These are phyloP conservation scores for Sebastes trivittatus DNA, from an alignment of 2,797 vertebrate genomes.

Conservation along the genomic window DNA sequence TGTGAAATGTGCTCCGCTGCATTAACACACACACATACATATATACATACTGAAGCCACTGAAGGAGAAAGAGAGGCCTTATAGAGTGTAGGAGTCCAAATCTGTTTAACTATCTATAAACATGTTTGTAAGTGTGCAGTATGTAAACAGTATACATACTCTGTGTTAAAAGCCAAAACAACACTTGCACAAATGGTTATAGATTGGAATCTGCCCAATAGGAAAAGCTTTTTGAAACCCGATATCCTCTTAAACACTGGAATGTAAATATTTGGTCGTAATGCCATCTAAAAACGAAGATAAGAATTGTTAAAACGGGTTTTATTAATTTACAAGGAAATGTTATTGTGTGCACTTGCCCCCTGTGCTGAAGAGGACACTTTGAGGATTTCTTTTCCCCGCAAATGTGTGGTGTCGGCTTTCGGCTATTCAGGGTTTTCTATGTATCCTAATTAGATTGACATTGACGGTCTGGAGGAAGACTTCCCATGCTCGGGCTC, in stretches of 20 bases:
- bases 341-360: slow-evolving; percentile 84
- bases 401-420: slow-evolving; percentile 90
- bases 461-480: slow-evolving; percentile 89
- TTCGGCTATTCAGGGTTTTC: slow-evolving; percentile 86
- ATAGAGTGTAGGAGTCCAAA: neutral
- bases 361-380: slow-evolving; percentile 86
- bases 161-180: slow-evolving; percentile 70
- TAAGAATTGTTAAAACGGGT: slow-evolving; percentile 91
- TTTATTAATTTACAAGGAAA: slow-evolving; percentile 93
- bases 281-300: slow-evolving; percentile 88
- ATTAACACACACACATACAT: neutral
- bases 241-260: slow-evolving; percentile 91
- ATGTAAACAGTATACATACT: neutral
- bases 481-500: slow-evolving; percentile 84
- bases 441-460: slow-evolving; percentile 91
- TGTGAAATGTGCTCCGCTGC: neutral
- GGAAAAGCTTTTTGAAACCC: slow-evolving; percentile 90
- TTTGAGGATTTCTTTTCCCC: slow-evolving; percentile 86
- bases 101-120: neutral
- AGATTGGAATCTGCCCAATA: slow-evolving; percentile 82
- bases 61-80: neutral
- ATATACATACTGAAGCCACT: neutral
- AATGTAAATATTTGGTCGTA: slow-evolving; percentile 99
- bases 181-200: slow-evolving; percentile 82
- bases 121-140: neutral